A percentile compares a stretch with the other conserved stretches of the same genome.
These are phyloP conservation scores for Callosobruchus maculatus DNA, from an alignment of 2,888 invertebrate species.

Conservation along the genomic window DNA sequence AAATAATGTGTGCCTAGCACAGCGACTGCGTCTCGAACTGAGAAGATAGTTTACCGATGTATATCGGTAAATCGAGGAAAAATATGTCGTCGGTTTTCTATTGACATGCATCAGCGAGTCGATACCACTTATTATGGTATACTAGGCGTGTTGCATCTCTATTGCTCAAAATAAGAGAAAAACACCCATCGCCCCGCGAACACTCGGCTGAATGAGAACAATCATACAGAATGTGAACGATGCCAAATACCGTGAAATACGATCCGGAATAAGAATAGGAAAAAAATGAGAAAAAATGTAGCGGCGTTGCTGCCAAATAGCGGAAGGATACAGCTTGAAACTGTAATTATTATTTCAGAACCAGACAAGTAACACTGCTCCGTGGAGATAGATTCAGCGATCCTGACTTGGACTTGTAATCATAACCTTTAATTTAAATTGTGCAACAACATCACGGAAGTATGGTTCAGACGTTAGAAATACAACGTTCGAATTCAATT, in stretches of 20 bases:
- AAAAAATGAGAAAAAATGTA: not conserved
- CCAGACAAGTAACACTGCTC: too few species aligned
- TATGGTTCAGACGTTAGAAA: too few species aligned
- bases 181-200: not conserved
- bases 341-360: too few species aligned
- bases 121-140: not conserved
- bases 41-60: not conserved
- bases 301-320: not conserved
- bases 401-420: too few species aligned
- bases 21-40: not conserved
- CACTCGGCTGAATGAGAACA: not conserved
- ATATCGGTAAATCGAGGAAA: not conserved
- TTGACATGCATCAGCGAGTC: not conserved
- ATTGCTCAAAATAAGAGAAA: not conserved
- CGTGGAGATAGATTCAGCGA: too few species aligned
- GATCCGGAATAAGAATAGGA: not conserved
- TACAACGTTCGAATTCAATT: too few species aligned
- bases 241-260: not conserved
- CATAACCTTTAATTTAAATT: too few species aligned
- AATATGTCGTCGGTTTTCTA: not conserved
- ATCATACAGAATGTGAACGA: not conserved
- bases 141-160: not conserved
- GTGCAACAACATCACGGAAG: too few species aligned
- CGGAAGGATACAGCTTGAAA: not conserved
- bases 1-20: not conserved